Evolutionary conservation across 2,888 invertebrate species (phyloP).

Genomic region (Halocaridina rubra): DNA sequence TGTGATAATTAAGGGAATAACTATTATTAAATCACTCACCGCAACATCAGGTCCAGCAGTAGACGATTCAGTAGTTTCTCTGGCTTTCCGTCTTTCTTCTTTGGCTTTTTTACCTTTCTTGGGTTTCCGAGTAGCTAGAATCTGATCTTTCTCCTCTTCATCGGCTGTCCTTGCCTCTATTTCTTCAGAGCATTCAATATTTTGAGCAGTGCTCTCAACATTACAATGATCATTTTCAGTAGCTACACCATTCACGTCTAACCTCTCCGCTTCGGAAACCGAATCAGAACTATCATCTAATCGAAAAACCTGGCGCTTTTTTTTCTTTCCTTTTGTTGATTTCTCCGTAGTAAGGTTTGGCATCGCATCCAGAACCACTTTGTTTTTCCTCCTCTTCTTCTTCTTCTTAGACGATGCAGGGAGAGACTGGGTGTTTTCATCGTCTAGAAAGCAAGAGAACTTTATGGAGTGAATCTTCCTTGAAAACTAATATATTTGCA

Average conservation of each 20-base stretch:
- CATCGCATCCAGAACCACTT: not conserved
- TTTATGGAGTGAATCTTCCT: too few relatives aligned
- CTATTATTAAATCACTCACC: too few relatives aligned
- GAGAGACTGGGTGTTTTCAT: not conserved
- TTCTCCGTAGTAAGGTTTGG: not conserved
- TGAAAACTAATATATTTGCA: too few relatives aligned
- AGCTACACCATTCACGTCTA: not conserved
- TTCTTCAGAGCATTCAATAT: not conserved
- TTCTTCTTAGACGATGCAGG: constrained; percentile 17
- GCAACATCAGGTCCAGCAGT: not conserved
- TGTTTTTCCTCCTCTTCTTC: constrained; percentile 34
- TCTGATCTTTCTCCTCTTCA: constrained; percentile 1
- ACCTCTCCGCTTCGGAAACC: not conserved
- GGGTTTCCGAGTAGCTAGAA: not conserved
- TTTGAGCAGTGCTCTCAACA: not conserved
- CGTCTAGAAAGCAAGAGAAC: not conserved
- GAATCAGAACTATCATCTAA: not conserved
- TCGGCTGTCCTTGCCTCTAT: not conserved
- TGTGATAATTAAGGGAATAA: too few relatives aligned
- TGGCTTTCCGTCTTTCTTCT: constrained; percentile 29
- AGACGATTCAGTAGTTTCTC: constrained; percentile 2
- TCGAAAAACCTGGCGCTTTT: not conserved
- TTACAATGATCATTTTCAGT: not conserved
- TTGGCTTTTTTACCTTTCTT: constrained; percentile 47
- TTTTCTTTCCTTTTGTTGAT: not conserved